Conservation (phyloP, 2,797 vertebrate genomes). For the Acipenser ruthenus region DNA sequence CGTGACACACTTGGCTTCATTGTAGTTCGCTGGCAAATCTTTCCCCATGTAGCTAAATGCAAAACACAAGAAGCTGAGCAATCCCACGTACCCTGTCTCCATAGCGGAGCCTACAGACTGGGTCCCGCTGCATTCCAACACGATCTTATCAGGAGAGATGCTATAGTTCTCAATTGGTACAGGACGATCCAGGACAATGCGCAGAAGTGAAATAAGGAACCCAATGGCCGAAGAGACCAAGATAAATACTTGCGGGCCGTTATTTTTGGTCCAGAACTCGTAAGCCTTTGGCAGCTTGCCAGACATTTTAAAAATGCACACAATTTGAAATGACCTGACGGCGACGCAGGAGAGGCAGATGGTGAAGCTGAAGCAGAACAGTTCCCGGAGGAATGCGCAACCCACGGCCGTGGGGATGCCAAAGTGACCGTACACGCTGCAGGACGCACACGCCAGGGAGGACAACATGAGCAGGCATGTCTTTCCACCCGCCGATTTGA, state of each 20-base stretch:
- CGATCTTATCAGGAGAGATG: slow-evolving; percentile 42
- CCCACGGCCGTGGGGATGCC: slow-evolving; percentile 43
- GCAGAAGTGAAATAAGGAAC: slow-evolving; percentile 40
- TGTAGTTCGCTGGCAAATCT: slow-evolving; percentile 78
- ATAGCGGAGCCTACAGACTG: slow-evolving; percentile 41
- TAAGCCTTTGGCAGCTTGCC: slow-evolving; percentile 60
- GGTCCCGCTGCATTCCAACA: slow-evolving; percentile 59
- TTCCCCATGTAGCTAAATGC: slow-evolving; percentile 72
- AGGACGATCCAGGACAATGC: slow-evolving; percentile 31
- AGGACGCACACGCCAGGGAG: slow-evolving; percentile 46
- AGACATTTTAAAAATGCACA: slow-evolving; percentile 75
- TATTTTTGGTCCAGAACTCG: slow-evolving; percentile 62
- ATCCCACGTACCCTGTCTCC: slow-evolving; percentile 40
- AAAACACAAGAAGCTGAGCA: slow-evolving; percentile 63
- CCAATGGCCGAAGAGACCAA: slow-evolving; percentile 34
- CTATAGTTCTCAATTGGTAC: slow-evolving; percentile 42
- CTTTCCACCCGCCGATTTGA: slow-evolving; percentile 68
- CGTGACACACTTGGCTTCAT: slow-evolving; percentile 72
- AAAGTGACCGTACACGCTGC: slow-evolving; percentile 57
- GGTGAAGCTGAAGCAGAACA: slow-evolving; percentile 64
- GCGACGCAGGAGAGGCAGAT: slow-evolving; percentile 65
- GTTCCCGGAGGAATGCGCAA: slow-evolving; percentile 58
- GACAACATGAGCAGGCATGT: slow-evolving; percentile 73
- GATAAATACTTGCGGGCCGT: slow-evolving; percentile 59
- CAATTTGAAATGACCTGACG: slow-evolving; percentile 70